phyloP scores from a whole-genome alignment of 2,797 vertebrate species.

The Anniella stebbinsi region DNA sequence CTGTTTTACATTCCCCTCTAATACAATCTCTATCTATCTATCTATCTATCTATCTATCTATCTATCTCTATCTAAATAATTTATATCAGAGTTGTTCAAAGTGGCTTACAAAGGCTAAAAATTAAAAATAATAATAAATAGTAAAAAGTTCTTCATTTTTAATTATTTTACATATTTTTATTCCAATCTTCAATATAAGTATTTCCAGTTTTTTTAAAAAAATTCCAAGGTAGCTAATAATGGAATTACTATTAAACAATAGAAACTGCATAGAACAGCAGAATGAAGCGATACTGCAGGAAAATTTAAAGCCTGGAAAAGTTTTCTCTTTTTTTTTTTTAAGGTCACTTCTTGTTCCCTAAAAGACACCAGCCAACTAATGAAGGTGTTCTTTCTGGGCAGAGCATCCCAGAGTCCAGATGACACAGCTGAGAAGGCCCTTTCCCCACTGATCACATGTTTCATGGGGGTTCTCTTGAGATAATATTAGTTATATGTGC shows the following conservation, averaged over 20 bases:
- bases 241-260: background rate
- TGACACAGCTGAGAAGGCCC: background rate
- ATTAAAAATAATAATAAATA: background rate
- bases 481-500: background rate
- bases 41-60: background rate
- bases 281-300: background rate
- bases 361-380: too few relatives aligned
- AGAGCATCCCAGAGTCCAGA: background rate
- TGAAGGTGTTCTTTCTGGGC: background rate
- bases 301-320: background rate
- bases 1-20: conserved; percentile 6
- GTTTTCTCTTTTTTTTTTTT: background rate
- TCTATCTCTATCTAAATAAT: background rate
- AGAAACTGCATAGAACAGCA: background rate
- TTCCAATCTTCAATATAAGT: background rate
- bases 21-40: background rate
- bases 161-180: background rate
- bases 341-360: too few relatives aligned
- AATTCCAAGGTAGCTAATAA: background rate
- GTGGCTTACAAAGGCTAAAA: background rate
- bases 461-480: background rate
- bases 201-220: background rate
- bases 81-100: background rate
- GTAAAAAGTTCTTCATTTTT: background rate
- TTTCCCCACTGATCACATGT: background rate